These are phyloP conservation scores for Lepetodrilus schrolli DNA, from an alignment of 2,888 invertebrate genomes.

Conservation along the genomic window DNA sequence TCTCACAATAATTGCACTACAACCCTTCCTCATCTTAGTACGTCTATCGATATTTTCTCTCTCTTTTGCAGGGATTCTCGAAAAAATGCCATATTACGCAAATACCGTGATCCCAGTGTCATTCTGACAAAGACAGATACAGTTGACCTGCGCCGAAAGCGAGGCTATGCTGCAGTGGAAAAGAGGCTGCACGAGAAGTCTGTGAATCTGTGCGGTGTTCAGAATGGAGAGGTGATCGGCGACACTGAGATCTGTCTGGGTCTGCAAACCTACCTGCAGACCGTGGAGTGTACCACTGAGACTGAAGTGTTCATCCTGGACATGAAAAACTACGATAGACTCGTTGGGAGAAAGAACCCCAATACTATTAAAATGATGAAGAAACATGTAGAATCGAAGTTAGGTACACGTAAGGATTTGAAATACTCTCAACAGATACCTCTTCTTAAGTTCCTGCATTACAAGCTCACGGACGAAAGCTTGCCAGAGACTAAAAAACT, in stretches of 20 bases:
- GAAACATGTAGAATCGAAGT: constrained; percentile 58
- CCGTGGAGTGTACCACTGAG: constrained; percentile 64
- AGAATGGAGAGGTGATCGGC: constrained; percentile 67
- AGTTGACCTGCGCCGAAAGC: constrained; percentile 59
- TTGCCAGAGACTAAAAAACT: constrained; percentile 53
- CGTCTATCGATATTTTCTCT: too few relatives aligned
- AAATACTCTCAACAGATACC: constrained; percentile 61
- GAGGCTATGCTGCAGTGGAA: constrained; percentile 71
- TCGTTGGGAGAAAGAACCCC: constrained; percentile 63
- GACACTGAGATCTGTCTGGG: constrained; percentile 58
- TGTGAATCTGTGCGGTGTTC: constrained; percentile 63
- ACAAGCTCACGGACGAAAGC: constrained; percentile 59
- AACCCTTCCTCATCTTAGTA: too few relatives aligned
- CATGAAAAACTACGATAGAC: constrained; percentile 70
- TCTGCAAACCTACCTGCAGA: constrained; percentile 67
- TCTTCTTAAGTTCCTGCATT: constrained; percentile 60
- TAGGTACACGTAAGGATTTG: constrained; percentile 55
- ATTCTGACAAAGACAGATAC: constrained; percentile 60
- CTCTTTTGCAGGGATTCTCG: constrained; percentile 63
- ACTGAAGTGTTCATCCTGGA: constrained; percentile 71
- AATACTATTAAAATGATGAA: constrained; percentile 60
- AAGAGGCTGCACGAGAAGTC: constrained; percentile 55
- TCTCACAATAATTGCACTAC: too few relatives aligned
- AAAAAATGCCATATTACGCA: constrained; percentile 54
- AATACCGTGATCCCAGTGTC: constrained; percentile 60